Conservation (phyloP, 2,113 vertebrate genomes). For the Siniperca knerii region DNA sequence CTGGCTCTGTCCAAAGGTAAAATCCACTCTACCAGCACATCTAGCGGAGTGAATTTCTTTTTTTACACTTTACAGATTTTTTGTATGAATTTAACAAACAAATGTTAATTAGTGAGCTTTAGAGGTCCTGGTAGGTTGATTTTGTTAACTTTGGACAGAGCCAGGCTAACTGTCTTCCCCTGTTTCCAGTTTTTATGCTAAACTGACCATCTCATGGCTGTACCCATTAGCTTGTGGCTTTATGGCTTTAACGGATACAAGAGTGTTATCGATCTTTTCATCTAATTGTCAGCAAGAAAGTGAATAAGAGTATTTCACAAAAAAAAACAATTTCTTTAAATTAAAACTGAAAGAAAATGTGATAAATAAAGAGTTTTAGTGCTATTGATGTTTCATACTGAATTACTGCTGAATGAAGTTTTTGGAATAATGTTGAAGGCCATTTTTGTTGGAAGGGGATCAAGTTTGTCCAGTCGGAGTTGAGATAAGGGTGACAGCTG, state of each 20-base stretch:
- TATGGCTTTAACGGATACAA: neutral
- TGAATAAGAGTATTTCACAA: neutral
- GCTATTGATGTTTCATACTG: neutral
- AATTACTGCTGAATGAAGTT: neutral
- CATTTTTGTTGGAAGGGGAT: conserved; percentile 35
- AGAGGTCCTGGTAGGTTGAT: too few species aligned
- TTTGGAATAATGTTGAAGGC: conserved; percentile 10
- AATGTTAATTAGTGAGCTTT: neutral
- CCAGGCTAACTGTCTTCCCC: neutral
- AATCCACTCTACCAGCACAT: neutral
- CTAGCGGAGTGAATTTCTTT: neutral
- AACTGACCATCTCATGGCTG: neutral
- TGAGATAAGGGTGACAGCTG: conserved; percentile 66
- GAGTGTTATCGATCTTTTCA: neutral
- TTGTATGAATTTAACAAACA: neutral
- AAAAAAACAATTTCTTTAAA: neutral
- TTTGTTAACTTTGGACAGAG: neutral
- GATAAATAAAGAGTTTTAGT: neutral
- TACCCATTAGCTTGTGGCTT: neutral
- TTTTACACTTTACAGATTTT: neutral
- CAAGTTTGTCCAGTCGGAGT: conserved; percentile 38
- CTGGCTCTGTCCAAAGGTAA: neutral
- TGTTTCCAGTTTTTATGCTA: neutral
- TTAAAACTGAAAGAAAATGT: neutral
- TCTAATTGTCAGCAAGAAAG: neutral